Base-by-base conservation (phyloP, 2,113 vertebrate species). In the Hemicordylus capensis region DNA sequence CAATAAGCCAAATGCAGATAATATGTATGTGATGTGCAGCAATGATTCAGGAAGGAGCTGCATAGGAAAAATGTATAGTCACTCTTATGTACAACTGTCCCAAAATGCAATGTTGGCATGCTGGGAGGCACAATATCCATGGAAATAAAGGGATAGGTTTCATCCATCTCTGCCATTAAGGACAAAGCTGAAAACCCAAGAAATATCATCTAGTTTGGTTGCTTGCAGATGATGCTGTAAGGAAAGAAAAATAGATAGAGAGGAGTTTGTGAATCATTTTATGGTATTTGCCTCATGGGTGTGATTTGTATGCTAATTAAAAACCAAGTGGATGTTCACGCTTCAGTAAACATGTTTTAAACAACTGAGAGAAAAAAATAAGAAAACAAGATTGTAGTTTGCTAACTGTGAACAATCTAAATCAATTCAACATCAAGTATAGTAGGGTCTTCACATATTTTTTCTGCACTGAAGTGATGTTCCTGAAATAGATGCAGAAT, bases 241-340 rank as follows among this genome's bases (percentile, higher is more conserved):
- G 20, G 78, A 74, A 70, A 48, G 76, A 75, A 44, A 59, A 48
- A 83, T 51, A 69, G 81, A n/a, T 58, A 79, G 42, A 14, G 31
- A 81, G 82, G 76, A 87, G 48, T 76, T 34, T 91, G 61, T 34
- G 56, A 86, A 80, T 69, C 77, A 34, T 87, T 89, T 86, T 84
- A 67, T 76, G 24, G 51, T 85, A 31, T 59, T 28, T 80, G 76
- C 56, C 48, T 74, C 37, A 28, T 0, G 22, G n/a, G 24, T 59
- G 76, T 89, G 76, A 72, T 89, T 85, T 84, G 76, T 87, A 34
- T 89, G 87, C 39, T 84, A 74, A 90, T 87, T 80, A 76, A 75
- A 73, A 89, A 46, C 20, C n/a, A 59, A 87, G 51, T 15, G n/a
- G 17, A 66, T 51, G 26, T 15, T 17, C 78, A 34, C 7, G 39